Conservation (phyloP, 2,797 vertebrate species). For the Anniella stebbinsi region DNA sequence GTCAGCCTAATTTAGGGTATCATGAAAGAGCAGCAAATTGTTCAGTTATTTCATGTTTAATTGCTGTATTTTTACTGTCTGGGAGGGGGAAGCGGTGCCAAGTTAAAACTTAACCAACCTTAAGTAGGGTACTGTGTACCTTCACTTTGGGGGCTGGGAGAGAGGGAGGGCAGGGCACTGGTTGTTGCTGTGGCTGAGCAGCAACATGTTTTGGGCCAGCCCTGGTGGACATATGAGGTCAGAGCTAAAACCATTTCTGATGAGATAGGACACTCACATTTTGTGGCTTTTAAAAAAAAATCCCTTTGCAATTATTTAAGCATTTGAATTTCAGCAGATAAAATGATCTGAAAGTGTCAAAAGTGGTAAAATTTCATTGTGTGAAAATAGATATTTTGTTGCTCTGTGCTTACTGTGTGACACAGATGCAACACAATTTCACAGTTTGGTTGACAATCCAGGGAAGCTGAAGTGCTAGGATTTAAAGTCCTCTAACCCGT, state of each 20-base stretch:
- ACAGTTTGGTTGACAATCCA: not conserved
- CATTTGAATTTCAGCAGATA: not conserved
- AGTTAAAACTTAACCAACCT: no score
- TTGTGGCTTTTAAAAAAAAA: not conserved
- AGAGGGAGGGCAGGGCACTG: no score
- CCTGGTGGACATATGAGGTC: not conserved
- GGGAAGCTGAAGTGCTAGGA: no score
- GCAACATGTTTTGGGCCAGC: no score
- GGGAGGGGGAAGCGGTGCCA: no score
- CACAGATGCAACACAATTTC: not conserved
- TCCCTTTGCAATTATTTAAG: not conserved
- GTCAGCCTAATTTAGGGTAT: no score
- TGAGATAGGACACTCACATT: not conserved
- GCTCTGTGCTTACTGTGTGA: not conserved
- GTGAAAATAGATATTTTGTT: not conserved
- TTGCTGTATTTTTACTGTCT: no score
- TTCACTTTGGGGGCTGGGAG: no score
- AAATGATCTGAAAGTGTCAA: not conserved
- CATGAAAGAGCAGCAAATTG: no score
- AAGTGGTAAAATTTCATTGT: not conserved
- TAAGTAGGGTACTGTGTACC: no score
- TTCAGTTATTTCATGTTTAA: no score
- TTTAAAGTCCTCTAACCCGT: not conserved
- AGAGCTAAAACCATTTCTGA: not conserved
- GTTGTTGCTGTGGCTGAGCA: no score